Percentiles rank a stretch among this genome's conserved stretches.
phyloP scores from a whole-genome alignment of 2,797 vertebrate genomes.

The Phoxinus dragarum region DNA sequence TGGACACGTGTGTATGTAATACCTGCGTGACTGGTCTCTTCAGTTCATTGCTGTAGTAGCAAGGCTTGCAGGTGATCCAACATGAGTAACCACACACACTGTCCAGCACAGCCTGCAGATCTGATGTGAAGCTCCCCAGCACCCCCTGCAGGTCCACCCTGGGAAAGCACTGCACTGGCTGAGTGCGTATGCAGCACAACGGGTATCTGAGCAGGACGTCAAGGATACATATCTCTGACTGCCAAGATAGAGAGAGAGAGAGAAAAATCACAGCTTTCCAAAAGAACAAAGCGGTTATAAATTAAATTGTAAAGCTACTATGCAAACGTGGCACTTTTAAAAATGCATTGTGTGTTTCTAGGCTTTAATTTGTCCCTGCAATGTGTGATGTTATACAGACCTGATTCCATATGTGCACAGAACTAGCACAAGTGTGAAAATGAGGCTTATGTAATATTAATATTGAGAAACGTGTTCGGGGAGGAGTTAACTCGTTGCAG shows the following conservation, averaged over 20 bases:
- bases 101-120: slow-evolving; percentile 75
- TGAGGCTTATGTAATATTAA: slow-evolving; percentile 1
- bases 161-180: slow-evolving; percentile 83
- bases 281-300: background rate
- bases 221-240: slow-evolving; percentile 35
- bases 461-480: background rate
- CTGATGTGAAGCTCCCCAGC: slow-evolving; percentile 80
- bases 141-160: slow-evolving; percentile 77
- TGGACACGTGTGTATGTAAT: background rate
- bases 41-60: slow-evolving; percentile 74
- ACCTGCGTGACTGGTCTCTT: slow-evolving; percentile 60
- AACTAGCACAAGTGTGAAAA: background rate
- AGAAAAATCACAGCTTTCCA: background rate
- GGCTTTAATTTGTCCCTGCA: background rate
- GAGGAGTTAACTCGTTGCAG: background rate
- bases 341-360: background rate
- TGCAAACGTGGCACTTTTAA: background rate
- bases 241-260: background rate
- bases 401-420: background rate
- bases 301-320: background rate
- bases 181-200: slow-evolving; percentile 86
- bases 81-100: slow-evolving; percentile 85
- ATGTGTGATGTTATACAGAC: background rate
- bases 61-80: slow-evolving; percentile 79
- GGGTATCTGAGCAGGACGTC: slow-evolving; percentile 81